Evolutionary conservation across 1,140 invertebrate species (phyloP).

Genomic region (Ladona fulva): DNA sequence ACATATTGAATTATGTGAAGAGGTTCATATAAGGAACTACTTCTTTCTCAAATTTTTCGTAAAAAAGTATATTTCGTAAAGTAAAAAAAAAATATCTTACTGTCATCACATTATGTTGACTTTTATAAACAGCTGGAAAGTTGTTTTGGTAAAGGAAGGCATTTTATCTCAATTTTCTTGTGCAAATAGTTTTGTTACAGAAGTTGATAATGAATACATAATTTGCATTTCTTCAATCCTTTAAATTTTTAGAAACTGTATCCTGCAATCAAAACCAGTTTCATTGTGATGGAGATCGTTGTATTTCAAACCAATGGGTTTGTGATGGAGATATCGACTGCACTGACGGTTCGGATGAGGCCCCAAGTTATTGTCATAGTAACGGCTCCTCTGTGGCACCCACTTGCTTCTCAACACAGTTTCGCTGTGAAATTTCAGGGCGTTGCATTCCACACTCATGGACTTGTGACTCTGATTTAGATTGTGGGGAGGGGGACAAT

Average conservation of each 20-base stretch:
- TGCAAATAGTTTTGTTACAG: too few species aligned
- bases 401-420: conserved; percentile 30
- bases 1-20: too few species aligned
- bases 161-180: too few species aligned
- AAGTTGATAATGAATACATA: conserved; percentile 15
- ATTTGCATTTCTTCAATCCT: conserved; percentile 10
- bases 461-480: conserved; percentile 30
- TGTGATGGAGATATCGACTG: conserved; percentile 42
- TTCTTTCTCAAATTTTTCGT: too few species aligned
- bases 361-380: conserved; percentile 26
- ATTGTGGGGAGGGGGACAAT: conserved; percentile 29
- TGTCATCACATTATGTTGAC: too few species aligned
- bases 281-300: conserved; percentile 41
- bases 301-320: conserved; percentile 40
- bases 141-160: too few species aligned
- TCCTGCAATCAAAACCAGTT: conserved; percentile 38
- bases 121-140: too few species aligned
- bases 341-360: conserved; percentile 35
- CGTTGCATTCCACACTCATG: conserved; percentile 34
- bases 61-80: too few species aligned
- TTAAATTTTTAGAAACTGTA: conserved; percentile 25
- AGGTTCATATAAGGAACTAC: too few species aligned
- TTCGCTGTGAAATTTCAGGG: conserved; percentile 30
- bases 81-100: too few species aligned
- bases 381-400: conserved; percentile 22